Evolutionary conservation across 2,113 vertebrate genomes (phyloP).

Genomic region (Dicerorhinus sumatrensis): DNA sequence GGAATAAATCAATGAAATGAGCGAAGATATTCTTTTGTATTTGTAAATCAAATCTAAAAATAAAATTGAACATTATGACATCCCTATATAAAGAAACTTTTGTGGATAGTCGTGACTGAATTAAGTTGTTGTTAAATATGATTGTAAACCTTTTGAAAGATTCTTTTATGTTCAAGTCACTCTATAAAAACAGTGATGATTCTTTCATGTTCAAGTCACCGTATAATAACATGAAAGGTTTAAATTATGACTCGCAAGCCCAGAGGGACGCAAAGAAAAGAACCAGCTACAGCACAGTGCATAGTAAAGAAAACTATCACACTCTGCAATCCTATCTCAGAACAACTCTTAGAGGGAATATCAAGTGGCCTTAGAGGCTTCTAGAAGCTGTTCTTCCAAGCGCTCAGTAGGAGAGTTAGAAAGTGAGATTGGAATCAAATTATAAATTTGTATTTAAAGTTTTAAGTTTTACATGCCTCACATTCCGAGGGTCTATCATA

Average conservation of each 20-base stretch:
- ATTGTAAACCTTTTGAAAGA: not conserved
- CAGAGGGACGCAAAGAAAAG: not conserved
- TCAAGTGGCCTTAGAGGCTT: not conserved
- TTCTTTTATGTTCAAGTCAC: not conserved
- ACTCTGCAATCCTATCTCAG: not conserved
- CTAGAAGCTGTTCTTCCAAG: not conserved
- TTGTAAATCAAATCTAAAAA: not conserved
- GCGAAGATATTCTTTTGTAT: not conserved
- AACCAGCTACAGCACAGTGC: not conserved
- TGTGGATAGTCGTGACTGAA: not conserved
- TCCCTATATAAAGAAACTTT: not conserved
- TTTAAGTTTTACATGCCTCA: not conserved
- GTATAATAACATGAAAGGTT: not conserved
- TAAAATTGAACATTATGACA: not conserved
- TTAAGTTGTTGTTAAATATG: not conserved
- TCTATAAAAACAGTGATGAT: not conserved
- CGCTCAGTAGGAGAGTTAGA: not conserved
- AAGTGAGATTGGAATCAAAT: not conserved
- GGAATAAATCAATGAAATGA: not conserved
- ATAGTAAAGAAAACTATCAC: not conserved
- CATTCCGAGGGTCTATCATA: not conserved
- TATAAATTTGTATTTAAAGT: not conserved
- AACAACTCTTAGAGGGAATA: not conserved
- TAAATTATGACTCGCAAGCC: not conserved
- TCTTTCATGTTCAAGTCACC: not conserved